Percentiles rank a stretch among this genome's conserved stretches.
These are phyloP conservation scores for Calyptomena viridis DNA, from an alignment of 2,113 vertebrate species.

Conservation along the genomic window DNA sequence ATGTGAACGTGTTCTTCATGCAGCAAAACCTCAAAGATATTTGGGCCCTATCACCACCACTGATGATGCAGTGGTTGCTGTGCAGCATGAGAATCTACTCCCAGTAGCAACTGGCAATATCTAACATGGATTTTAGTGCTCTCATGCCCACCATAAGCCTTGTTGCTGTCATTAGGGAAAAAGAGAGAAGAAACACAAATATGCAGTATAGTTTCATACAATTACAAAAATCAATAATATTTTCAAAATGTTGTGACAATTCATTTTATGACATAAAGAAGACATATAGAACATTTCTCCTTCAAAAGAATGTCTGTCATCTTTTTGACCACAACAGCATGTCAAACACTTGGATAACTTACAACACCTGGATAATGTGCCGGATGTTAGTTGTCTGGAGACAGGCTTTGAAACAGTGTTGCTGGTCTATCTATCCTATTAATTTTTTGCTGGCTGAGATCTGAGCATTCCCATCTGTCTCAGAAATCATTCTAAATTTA, in stretches of 20 bases:
- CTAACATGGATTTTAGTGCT: not conserved
- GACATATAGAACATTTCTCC: not conserved
- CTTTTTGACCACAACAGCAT: not conserved
- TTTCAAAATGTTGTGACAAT: not conserved
- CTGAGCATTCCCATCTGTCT: not conserved
- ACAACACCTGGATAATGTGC: not conserved
- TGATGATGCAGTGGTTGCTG: not conserved
- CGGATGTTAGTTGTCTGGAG: not conserved
- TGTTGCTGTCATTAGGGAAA: not conserved
- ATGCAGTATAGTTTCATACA: not conserved
- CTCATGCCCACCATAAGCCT: not conserved
- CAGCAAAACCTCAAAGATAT: not conserved
- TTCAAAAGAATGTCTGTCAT: not conserved
- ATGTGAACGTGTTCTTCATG: not conserved
- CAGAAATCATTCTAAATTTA: slow-evolving; percentile 22
- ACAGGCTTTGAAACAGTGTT: not conserved
- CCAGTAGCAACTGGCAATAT: not conserved
- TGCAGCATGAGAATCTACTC: not conserved
- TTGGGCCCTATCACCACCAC: not conserved
- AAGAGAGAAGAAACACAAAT: not conserved
- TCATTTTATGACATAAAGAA: not conserved
- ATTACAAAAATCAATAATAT: not conserved
- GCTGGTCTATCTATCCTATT: not conserved
- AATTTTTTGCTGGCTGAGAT: slow-evolving; percentile 4
- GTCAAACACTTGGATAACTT: not conserved